Conservation (phyloP, 2,797 vertebrate genomes). For the Tinamus major region DNA sequence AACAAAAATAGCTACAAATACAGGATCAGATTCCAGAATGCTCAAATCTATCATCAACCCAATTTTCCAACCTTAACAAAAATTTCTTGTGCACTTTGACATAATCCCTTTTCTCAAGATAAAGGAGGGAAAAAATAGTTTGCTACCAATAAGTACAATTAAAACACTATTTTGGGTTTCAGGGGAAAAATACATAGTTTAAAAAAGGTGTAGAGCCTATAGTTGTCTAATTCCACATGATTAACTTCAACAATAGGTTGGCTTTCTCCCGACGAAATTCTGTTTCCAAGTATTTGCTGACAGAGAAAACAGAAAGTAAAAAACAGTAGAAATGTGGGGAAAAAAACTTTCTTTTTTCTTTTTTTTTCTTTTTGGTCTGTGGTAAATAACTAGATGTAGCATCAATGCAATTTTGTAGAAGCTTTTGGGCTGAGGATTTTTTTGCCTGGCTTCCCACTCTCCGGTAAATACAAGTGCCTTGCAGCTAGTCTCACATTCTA, state of each 20-base stretch:
- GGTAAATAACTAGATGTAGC: neutral
- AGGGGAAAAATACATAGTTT: neutral
- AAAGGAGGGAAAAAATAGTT: neutral
- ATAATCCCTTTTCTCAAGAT: neutral
- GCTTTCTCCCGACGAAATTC: neutral
- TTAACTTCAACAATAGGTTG: neutral
- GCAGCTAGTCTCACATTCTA: neutral
- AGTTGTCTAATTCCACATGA: neutral
- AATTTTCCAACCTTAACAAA: neutral
- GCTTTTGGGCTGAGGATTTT: neutral
- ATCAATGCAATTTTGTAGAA: neutral
- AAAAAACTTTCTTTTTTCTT: neutral
- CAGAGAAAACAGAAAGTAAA: neutral
- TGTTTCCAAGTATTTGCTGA: neutral
- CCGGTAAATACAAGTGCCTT: neutral
- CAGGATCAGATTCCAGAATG: neutral
- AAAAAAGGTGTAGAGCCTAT: neutral
- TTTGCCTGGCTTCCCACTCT: neutral
- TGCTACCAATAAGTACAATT: neutral
- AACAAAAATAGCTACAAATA: neutral
- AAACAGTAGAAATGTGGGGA: neutral
- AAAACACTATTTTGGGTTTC: neutral
- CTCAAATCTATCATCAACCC: neutral
- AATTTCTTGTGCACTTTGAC: neutral
- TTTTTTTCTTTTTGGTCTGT: neutral